These are phyloP conservation scores for Poicephalus meyeri DNA, from an alignment of 2,113 vertebrate species.

Conservation along the genomic window DNA sequence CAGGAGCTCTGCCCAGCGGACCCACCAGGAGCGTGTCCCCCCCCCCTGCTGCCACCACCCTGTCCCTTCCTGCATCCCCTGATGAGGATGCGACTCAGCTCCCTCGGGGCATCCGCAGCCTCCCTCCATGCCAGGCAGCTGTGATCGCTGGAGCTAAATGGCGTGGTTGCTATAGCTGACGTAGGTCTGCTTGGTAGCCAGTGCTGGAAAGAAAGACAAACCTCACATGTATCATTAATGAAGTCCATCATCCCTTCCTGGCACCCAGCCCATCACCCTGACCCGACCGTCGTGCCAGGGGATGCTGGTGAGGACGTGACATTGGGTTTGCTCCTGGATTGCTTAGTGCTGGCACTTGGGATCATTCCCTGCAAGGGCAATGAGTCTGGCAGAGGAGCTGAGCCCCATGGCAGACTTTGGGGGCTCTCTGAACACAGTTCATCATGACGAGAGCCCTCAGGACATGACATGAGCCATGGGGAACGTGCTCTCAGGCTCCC, in stretches of 20 bases:
- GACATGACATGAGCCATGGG: accelerated
- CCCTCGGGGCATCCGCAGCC: background rate
- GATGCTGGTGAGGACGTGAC: background rate
- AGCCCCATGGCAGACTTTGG: background rate
- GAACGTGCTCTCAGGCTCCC: background rate
- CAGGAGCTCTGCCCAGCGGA: background rate
- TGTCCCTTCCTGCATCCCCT: background rate
- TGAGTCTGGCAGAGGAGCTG: background rate
- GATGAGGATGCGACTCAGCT: background rate
- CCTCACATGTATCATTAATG: background rate
- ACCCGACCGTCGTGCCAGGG: accelerated
- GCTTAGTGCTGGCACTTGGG: background rate
- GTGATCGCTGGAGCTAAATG: conserved; percentile 76
- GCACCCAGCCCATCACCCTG: background rate
- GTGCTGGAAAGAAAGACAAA: conserved; percentile 76
- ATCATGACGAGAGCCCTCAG: accelerated
- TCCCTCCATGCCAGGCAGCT: background rate
- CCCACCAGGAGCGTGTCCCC: background rate
- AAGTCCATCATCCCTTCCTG: background rate
- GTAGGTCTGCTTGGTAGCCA: conserved; percentile 94
- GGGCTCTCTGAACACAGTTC: background rate
- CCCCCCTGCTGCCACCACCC: background rate
- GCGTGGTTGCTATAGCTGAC: conserved; percentile 97
- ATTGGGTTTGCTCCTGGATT: accelerated
- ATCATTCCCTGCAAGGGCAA: background rate